phyloP scores from a whole-genome alignment of 1,140 invertebrate genomes.

The Chironomus striatipennis region DNA sequence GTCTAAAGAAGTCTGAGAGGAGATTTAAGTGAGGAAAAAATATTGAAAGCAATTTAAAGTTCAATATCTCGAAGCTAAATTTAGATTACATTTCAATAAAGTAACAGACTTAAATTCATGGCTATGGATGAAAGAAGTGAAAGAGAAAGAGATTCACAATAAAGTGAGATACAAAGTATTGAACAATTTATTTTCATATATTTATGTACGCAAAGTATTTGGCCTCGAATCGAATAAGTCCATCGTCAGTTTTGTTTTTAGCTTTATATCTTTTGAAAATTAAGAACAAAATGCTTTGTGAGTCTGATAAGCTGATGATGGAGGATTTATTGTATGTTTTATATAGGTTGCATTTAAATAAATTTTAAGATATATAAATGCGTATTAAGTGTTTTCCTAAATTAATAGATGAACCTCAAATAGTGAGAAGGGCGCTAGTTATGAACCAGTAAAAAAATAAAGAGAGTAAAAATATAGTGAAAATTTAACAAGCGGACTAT shows the following conservation, averaged over 20 bases:
- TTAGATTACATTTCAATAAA: conserved; percentile 10
- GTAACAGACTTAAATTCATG: background rate
- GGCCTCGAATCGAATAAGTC: background rate
- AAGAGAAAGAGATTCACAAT: background rate
- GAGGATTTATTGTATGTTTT: no score
- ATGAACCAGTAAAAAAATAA: no score
- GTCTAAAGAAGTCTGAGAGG: background rate
- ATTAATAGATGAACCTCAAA: no score
- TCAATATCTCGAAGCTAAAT: conserved; percentile 9
- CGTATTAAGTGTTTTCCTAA: no score
- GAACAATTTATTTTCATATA: background rate
- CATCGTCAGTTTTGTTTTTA: background rate
- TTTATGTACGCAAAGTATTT: conserved; percentile 11
- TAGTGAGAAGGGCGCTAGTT: no score
- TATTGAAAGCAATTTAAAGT: conserved; percentile 14
- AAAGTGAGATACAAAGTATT: background rate
- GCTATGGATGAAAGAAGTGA: no score
- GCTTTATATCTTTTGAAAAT: background rate
- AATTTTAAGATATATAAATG: no score
- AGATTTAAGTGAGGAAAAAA: background rate
- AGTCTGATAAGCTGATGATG: no score
- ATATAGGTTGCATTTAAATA: no score
- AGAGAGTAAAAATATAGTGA: no score
- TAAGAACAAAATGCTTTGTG: no score
- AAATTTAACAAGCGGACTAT: no score